phyloP scores from a whole-genome alignment of 2,113 vertebrate genomes.

The Salvator merianae region DNA sequence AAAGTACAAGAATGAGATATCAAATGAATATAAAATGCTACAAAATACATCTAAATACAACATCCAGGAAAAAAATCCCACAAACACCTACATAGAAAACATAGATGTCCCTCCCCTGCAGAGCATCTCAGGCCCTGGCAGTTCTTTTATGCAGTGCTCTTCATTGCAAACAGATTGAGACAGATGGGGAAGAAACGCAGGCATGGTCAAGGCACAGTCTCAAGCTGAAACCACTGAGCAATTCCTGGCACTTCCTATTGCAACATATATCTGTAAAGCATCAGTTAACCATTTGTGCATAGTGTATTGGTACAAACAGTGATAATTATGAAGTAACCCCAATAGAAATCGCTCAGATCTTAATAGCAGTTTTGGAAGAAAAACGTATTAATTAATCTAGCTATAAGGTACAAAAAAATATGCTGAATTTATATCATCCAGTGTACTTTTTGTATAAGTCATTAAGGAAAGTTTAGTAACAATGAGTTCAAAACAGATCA shows the following conservation, averaged over 20 bases:
- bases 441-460: not conserved
- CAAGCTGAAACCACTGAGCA: no score
- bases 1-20: no score
- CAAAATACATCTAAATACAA: no score
- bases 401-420: not conserved
- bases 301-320: conserved; percentile 2
- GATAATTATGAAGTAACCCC: not conserved
- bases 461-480: not conserved
- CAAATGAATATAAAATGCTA: no score
- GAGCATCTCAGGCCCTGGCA: no score
- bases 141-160: no score
- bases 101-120: no score
- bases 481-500: not conserved
- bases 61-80: no score
- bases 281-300: not conserved
- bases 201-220: no score
- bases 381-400: not conserved
- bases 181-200: no score
- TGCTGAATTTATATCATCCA: not conserved
- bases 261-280: not conserved
- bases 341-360: not conserved
- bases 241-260: conserved; percentile 5
- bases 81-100: no score
- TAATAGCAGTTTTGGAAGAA: not conserved
- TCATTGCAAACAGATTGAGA: no score